Evolutionary conservation across 2,888 invertebrate species (phyloP), one percentile per base, ranked within the genome.

Genomic region (Gymnosoma rotundatum): DNA sequence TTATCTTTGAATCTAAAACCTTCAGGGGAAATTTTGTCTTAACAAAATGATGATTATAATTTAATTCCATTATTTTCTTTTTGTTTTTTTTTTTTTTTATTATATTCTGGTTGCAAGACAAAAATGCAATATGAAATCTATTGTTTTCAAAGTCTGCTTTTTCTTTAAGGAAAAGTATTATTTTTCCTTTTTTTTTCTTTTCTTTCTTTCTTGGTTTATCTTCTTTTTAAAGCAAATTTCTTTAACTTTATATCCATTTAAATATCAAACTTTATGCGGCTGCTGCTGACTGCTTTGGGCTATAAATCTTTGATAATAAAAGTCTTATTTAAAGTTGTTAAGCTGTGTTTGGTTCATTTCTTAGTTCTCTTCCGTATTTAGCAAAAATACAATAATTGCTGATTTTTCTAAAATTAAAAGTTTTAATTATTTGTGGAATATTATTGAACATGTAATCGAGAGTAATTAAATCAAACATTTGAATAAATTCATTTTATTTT

Each of bases 41-140:
- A 58, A 66, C 42, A 32, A 67, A 20, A 45, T 78, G 54, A 78
- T 78, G 70, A 78, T 45, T 70, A 61, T 63, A 70, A 78, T 70
- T 70, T 48, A 36, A 78, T 78, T 63, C 67, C 21, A 25, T 67
- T 58, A 48, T 50, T n/a, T 61, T 50, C 21, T 61, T 42, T 50
- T 8, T 32, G 0, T 32, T 32, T 32, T 32, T 32, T 0, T 25
- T 25, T 25, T 25, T 2, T 25, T 25, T 2, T 25, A 25, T 25
- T 25, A 2, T 25, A 32, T 14, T 58, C 21, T 58, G n/a, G 21
- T 54, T 63, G 18, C 50, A 14, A 32, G 10, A 14, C 36, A 63
- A 64, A 63, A 54, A 52, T 64, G 42, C 32, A 45, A 56, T 36
- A 56, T 32, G 32, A 56, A 54, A 58, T 50, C 58, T 75, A 48